Conservation (phyloP, 2,888 invertebrate genomes). For the Metalampra italica region DNA sequence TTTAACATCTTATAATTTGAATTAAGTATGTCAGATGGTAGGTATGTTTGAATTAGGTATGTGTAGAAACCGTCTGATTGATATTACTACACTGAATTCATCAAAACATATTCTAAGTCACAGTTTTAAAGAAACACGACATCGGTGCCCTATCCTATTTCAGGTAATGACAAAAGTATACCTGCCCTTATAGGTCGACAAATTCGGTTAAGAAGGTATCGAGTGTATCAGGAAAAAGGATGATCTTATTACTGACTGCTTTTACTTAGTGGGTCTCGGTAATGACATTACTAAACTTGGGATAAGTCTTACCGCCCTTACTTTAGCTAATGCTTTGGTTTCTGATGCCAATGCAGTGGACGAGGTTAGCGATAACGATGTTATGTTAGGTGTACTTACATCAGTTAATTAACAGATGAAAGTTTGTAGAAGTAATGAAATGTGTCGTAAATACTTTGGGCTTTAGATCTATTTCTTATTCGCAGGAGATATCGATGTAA, state of each 20-base stretch:
- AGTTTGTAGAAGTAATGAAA: no score
- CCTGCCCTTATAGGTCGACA: slow-evolving; percentile 29
- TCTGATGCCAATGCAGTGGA: slow-evolving; percentile 16
- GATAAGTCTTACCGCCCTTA: slow-evolving; percentile 21
- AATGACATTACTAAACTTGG: slow-evolving; percentile 49
- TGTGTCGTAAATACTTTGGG: no score
- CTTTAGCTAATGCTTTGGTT: slow-evolving; percentile 29
- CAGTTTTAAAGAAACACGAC: neutral
- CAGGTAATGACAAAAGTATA: slow-evolving; percentile 23
- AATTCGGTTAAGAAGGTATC: slow-evolving; percentile 45
- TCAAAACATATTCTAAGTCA: no score
- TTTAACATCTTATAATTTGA: no score
- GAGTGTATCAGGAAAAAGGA: slow-evolving; percentile 35
- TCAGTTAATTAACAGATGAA: no score
- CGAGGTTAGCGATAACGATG: slow-evolving; percentile 11
- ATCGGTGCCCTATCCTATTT: slow-evolving; percentile 12
- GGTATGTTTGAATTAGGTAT: no score
- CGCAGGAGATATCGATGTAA: no score
- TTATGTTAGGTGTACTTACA: slow-evolving; percentile 3
- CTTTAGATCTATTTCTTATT: no score
- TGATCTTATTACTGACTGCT: slow-evolving; percentile 45
- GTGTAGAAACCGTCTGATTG: no score
- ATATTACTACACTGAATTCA: neutral
- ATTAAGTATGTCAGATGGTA: no score
- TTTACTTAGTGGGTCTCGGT: slow-evolving; percentile 44